Conservation (phyloP, 1,140 invertebrate species). For the Neodiprion pinetum region DNA sequence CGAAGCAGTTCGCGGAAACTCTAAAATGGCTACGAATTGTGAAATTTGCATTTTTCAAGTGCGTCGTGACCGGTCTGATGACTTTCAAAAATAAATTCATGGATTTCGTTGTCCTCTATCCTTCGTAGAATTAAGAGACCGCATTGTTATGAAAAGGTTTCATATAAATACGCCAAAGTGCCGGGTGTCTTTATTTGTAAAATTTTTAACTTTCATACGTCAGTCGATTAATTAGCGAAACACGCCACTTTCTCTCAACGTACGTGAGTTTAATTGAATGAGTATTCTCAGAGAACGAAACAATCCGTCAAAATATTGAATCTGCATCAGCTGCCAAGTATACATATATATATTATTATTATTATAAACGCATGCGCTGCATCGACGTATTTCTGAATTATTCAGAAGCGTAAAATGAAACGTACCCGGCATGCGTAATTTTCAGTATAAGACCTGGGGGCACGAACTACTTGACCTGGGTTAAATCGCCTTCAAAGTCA, state of each 20-base stretch:
- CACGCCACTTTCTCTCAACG: not conserved
- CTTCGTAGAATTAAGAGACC: too few species aligned
- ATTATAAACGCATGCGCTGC: too few species aligned
- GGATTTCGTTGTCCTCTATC: too few species aligned
- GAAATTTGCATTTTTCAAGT: not conserved
- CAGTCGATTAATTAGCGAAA: not conserved
- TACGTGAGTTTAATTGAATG: too few species aligned
- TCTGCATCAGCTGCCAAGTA: not conserved
- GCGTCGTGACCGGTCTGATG: not conserved
- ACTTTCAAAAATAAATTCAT: not conserved
- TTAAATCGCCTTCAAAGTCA: too few species aligned
- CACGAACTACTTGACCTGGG: too few species aligned
- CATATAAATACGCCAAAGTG: too few species aligned
- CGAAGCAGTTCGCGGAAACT: not conserved
- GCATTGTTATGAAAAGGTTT: too few species aligned
- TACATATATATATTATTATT: not conserved
- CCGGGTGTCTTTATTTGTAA: too few species aligned
- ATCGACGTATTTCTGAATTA: not conserved
- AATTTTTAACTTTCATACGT: not conserved
- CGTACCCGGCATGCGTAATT: not conserved
- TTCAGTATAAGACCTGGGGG: too few species aligned
- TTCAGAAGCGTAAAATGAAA: not conserved
- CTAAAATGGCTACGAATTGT: not conserved
- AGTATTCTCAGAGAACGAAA: too few species aligned
- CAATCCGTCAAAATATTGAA: too few species aligned